A percentile compares a stretch with the other conserved stretches of the same genome.
These are phyloP conservation scores for Yponomeuta cagnagella DNA, from an alignment of 2,888 invertebrate genomes.

Conservation along the genomic window DNA sequence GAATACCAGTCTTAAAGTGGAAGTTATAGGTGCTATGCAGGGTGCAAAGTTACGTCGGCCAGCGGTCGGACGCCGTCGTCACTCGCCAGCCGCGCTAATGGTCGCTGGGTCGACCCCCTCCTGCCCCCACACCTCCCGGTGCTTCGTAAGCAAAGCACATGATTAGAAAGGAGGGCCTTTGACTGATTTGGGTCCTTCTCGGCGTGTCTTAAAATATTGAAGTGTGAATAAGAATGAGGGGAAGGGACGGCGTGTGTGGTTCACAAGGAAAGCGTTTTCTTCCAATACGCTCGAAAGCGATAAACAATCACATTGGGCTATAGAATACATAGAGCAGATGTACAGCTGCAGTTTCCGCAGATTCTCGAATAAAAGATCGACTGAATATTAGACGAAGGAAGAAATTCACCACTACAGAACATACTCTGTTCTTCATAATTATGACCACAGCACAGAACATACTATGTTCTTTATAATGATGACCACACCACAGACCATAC, in stretches of 20 bases:
- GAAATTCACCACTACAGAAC: too few relatives aligned
- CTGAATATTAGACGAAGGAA: too few relatives aligned
- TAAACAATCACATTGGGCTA: too few relatives aligned
- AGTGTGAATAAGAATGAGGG: constrained; percentile 2
- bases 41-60: constrained; percentile 26
- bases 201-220: constrained; percentile 6
- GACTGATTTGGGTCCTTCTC: constrained; percentile 14
- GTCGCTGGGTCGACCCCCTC: constrained; percentile 41
- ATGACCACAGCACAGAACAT: too few relatives aligned
- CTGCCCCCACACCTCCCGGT: constrained; percentile 27
- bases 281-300: neutral
- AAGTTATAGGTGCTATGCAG: constrained; percentile 24
- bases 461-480: too few relatives aligned
- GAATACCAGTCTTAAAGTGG: constrained; percentile 30
- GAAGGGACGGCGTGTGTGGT: neutral
- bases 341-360: too few relatives aligned
- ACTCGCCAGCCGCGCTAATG: constrained; percentile 58
- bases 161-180: constrained; percentile 47
- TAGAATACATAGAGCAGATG: too few relatives aligned
- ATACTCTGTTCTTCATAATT: too few relatives aligned
- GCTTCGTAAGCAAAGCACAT: constrained; percentile 48
- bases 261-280: neutral
- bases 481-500: too few relatives aligned
- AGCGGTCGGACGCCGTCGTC: constrained; percentile 48
- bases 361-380: too few relatives aligned